phyloP scores from a whole-genome alignment of 2,113 vertebrate genomes.

The Gadus macrocephalus region DNA sequence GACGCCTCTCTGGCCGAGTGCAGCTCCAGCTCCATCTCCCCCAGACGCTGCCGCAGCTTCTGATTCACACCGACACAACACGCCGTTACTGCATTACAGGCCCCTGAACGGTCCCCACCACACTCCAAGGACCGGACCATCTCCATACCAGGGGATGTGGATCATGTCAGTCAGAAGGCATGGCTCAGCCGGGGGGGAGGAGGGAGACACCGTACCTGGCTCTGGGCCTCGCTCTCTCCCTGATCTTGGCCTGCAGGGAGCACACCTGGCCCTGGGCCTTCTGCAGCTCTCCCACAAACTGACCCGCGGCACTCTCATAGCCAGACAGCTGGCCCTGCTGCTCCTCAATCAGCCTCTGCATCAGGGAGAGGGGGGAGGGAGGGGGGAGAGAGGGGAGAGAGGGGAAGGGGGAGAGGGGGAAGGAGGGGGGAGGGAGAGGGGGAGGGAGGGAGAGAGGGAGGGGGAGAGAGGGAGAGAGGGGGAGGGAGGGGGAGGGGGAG shows the following conservation, averaged over 20 bases:
- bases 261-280: constrained; percentile 73
- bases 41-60: constrained; percentile 83
- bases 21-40: constrained; percentile 79
- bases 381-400: no score
- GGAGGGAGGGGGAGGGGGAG: no score
- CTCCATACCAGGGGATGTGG: no score
- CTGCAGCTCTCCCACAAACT: constrained; percentile 60
- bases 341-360: constrained; percentile 62
- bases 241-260: constrained; percentile 74
- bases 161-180: no score
- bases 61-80: constrained; percentile 42
- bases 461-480: background rate
- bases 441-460: background rate
- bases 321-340: constrained; percentile 63
- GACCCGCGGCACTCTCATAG: constrained; percentile 54
- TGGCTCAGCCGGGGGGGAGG: no score
- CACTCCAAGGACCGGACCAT: no score
- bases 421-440: background rate
- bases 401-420: no score
- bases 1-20: constrained; percentile 73
- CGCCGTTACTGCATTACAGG: no score
- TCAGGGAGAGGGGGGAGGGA: no score
- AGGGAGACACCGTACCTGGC: constrained; percentile 71
- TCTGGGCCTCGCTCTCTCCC: constrained; percentile 74
- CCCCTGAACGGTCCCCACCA: no score